Base-by-base conservation (phyloP, 2,113 vertebrate species). In the Myanophis thanlyinensis region DNA sequence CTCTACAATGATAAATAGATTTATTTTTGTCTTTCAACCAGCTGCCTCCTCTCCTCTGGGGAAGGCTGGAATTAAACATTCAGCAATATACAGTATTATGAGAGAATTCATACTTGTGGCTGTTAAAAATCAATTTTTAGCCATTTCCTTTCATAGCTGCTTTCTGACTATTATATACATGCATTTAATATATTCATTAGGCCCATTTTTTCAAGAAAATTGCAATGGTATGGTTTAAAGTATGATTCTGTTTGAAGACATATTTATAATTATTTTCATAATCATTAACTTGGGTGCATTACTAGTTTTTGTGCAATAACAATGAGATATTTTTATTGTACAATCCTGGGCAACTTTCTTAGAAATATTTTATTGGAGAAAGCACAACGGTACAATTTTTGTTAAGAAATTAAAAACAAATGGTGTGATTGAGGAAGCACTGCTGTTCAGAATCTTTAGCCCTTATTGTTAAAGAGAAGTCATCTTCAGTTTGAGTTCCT, bases 21-120 rank as follows among this genome's bases (percentile, higher is more conserved):
- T 93, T 93, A 93, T 93, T 93, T 73, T 90, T 35, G 20, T 87
- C 40, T 40, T 93, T 87, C 54, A 90, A 10, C 67, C 62, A 73
- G 59, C 49, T 90, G 48, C 89, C 85, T 52, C 25, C 18, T 20
- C 54, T 90, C 47, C 47, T 93, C 52, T 93, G 73, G 80, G 52
- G 22, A 54, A 90, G 15, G 25, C 52, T 89, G 80, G 13, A 92
- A 85, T 93, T 89, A 85, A 85, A 80, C 62, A 48, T 40, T 80
- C 80, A 80, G 35, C 84, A 49, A 67, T 13, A 4, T 47, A n/a
- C 51, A 49, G 49, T 35, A 47, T 87, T 53, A 27, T 67, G 40
- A 91, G 85, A 88, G 59, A 93, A 56, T 54, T 87, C 35, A 93
- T 22, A 87, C 44, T 12, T 91, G 30, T 40, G 89, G 46, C 51